These are phyloP conservation scores for Lysiphlebus fabarum DNA, from an alignment of 1,140 invertebrate genomes.

Conservation along the genomic window DNA sequence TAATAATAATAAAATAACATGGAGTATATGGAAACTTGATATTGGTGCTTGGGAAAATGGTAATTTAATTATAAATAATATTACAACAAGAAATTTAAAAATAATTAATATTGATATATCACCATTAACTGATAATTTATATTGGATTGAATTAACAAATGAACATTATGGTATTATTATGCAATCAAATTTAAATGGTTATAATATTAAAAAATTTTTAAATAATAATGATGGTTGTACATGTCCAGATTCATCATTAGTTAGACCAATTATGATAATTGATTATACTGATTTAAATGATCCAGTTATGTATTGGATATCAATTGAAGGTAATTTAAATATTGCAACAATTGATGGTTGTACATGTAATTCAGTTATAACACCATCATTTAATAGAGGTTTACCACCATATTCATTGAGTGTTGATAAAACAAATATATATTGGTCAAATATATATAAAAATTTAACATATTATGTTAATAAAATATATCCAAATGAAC, in stretches of 20 bases:
- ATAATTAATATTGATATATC: slow-evolving; percentile 68
- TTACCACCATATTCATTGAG: slow-evolving; percentile 62
- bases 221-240: slow-evolving; percentile 50
- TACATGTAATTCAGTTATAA: slow-evolving; percentile 61
- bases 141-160: slow-evolving; percentile 66
- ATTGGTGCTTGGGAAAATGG: slow-evolving; percentile 51
- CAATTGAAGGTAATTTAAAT: slow-evolving; percentile 59
- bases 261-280: slow-evolving; percentile 62
- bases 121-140: slow-evolving; percentile 67
- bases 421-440: slow-evolving; percentile 65
- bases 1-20: slow-evolving; percentile 36
- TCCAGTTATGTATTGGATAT: slow-evolving; percentile 65
- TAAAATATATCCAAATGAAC: slow-evolving; percentile 50
- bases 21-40: slow-evolving; percentile 33
- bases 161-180: slow-evolving; percentile 60
- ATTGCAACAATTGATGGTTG: slow-evolving; percentile 68
- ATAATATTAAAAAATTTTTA: slow-evolving; percentile 61
- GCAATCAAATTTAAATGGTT: slow-evolving; percentile 61
- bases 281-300: slow-evolving; percentile 62
- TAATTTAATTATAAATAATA: slow-evolving; percentile 47
- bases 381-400: slow-evolving; percentile 45
- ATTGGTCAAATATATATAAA: slow-evolving; percentile 65
- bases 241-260: slow-evolving; percentile 52
- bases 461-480: slow-evolving; percentile 64
- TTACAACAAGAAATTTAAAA: slow-evolving; percentile 52